Evolutionary conservation across 2,888 invertebrate species (phyloP).

Genomic region (Papilio gigon): DNA sequence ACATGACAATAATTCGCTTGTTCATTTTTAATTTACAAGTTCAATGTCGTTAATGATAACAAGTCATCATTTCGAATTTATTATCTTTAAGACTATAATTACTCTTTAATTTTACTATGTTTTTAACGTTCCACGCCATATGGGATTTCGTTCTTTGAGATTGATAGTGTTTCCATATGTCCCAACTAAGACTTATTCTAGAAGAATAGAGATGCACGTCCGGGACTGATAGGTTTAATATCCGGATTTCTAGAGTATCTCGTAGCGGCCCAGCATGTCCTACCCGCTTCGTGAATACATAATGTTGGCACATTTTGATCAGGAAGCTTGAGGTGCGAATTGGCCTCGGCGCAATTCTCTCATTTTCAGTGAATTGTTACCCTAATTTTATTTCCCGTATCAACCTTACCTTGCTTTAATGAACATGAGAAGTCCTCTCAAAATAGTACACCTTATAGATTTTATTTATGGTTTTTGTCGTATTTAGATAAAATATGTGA

Average conservation of each 20-base stretch:
- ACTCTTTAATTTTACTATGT: neutral
- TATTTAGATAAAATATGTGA: too few species aligned
- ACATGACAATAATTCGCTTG: neutral
- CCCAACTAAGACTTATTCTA: neutral
- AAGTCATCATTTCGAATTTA: neutral
- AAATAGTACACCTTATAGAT: too few species aligned
- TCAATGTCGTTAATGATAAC: constrained; percentile 13
- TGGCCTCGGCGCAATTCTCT: neutral
- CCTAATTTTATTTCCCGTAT: neutral
- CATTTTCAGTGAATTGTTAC: neutral
- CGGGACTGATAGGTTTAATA: constrained; percentile 31
- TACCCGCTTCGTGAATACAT: constrained; percentile 42
- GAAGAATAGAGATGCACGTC: constrained; percentile 12
- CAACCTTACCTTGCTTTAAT: neutral
- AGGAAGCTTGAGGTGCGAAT: constrained; percentile 9
- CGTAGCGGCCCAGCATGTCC: constrained; percentile 30
- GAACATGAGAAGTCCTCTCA: neutral
- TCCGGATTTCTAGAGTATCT: constrained; percentile 35
- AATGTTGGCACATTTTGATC: constrained; percentile 42
- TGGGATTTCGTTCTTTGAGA: neutral
- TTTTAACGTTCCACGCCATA: too few species aligned
- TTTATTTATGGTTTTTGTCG: too few species aligned
- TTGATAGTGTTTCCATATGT: neutral
- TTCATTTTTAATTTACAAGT: constrained; percentile 5
- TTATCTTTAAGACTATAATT: neutral